phyloP scores from a whole-genome alignment of 2,888 invertebrate species.

The Oscheius onirici region DNA sequence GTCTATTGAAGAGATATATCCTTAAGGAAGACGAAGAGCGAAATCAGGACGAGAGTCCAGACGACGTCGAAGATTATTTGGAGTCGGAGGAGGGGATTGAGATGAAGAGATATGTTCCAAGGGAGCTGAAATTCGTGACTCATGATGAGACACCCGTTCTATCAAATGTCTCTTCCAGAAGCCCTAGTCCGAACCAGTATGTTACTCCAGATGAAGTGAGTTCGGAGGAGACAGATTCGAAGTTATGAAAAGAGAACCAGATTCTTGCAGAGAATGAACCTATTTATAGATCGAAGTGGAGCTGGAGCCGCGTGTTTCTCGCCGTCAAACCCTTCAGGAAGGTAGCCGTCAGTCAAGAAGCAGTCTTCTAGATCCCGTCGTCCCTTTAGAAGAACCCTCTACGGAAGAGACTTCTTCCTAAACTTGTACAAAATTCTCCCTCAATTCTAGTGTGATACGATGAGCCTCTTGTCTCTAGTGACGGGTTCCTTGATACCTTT shows the following conservation, averaged over 20 bases:
- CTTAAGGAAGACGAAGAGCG: neutral
- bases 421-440: neutral
- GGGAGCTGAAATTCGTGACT: constrained; percentile 9
- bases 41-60: neutral
- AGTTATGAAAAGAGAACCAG: no score
- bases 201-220: constrained; percentile 32
- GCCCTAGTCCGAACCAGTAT: constrained; percentile 25
- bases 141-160: constrained; percentile 33
- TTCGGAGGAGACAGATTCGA: neutral
- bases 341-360: constrained; percentile 24
- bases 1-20: neutral
- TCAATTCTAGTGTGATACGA: constrained; percentile 3
- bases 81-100: constrained; percentile 36
- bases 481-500: constrained; percentile 10
- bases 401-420: constrained; percentile 3
- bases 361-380: constrained; percentile 14
- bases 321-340: constrained; percentile 26
- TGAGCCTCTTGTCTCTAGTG: constrained; percentile 2
- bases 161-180: constrained; percentile 29
- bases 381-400: neutral
- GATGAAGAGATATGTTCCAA: constrained; percentile 31
- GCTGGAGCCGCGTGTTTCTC: constrained; percentile 15
- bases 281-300: constrained; percentile 31
- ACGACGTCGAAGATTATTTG: constrained; percentile 15
- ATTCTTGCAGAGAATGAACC: no score